Percentiles rank a stretch among this genome's conserved stretches.
Evolutionary conservation across 2,888 invertebrate genomes (phyloP).

Genomic region (Cephus spinipes): DNA sequence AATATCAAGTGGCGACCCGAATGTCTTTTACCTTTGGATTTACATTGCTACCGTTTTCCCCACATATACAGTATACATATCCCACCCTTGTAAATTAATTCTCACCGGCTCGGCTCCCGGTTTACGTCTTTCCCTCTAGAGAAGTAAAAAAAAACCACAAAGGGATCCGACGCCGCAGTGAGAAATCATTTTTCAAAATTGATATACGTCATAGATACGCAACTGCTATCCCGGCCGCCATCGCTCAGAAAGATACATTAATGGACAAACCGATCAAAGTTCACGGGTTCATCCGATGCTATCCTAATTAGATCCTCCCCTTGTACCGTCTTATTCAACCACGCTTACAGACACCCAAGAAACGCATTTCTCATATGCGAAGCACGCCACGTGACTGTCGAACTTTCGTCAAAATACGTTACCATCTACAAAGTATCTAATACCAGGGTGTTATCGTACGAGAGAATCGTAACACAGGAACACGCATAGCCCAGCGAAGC

Average conservation of each 20-base stretch:
- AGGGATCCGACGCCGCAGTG: neutral
- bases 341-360: neutral
- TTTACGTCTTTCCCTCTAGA: neutral
- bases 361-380: neutral
- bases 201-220: neutral
- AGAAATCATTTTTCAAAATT: neutral
- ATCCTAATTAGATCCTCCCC: neutral
- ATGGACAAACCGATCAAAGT: neutral
- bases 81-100: neutral
- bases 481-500: neutral
- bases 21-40: neutral
- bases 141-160: neutral
- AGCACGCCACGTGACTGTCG: neutral
- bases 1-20: neutral
- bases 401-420: neutral
- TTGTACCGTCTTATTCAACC: neutral
- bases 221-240: neutral
- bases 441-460: neutral
- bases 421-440: neutral
- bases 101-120: neutral
- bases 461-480: neutral
- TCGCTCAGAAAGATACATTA: neutral
- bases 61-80: neutral
- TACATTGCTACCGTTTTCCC: neutral
- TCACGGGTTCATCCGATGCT: neutral